Conservation (phyloP, 2,797 vertebrate genomes). For the Rhinophrynus dorsalis region DNA sequence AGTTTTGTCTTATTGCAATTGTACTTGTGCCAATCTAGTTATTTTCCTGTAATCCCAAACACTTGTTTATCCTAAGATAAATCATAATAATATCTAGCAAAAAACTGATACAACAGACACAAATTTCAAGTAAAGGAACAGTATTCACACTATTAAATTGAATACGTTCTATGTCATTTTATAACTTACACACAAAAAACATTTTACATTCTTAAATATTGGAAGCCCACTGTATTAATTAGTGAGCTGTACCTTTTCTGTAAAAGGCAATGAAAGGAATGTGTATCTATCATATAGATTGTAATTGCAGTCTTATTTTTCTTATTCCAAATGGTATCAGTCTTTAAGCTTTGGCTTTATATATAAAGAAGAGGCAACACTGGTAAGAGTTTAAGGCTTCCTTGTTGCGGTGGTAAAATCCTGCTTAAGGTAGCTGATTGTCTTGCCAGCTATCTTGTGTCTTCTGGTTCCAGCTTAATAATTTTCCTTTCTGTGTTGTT, state of each 20-base stretch:
- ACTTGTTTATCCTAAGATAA: constrained; percentile 3
- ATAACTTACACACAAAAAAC: constrained; percentile 75
- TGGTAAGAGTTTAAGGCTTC: constrained; percentile 96
- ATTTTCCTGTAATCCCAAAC: constrained; percentile 7
- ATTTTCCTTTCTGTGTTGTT: constrained; percentile 86
- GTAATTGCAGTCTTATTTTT: constrained; percentile 60
- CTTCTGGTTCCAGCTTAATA: constrained; percentile 97
- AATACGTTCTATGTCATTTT: constrained; percentile 64
- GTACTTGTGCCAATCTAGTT: not conserved
- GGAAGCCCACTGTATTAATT: constrained; percentile 72
- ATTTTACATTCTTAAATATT: constrained; percentile 81
- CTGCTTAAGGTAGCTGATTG: constrained; percentile 29
- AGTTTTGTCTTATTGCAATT: constrained; percentile 1
- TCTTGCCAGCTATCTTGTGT: constrained; percentile 85
- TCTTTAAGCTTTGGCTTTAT: constrained; percentile 75
- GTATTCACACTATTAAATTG: constrained; percentile 68
- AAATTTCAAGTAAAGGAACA: constrained; percentile 77
- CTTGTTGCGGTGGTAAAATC: constrained; percentile 81
- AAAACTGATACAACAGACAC: constrained; percentile 69
- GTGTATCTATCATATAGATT: constrained; percentile 67
- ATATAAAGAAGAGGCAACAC: constrained; percentile 89
- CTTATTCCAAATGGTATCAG: constrained; percentile 65
- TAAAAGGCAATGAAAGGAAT: constrained; percentile 67
- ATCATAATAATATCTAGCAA: constrained; percentile 56
- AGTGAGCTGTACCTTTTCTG: constrained; percentile 64